Base-by-base conservation (phyloP, 2,888 invertebrate species). In the Embidobia sp. region DNA sequence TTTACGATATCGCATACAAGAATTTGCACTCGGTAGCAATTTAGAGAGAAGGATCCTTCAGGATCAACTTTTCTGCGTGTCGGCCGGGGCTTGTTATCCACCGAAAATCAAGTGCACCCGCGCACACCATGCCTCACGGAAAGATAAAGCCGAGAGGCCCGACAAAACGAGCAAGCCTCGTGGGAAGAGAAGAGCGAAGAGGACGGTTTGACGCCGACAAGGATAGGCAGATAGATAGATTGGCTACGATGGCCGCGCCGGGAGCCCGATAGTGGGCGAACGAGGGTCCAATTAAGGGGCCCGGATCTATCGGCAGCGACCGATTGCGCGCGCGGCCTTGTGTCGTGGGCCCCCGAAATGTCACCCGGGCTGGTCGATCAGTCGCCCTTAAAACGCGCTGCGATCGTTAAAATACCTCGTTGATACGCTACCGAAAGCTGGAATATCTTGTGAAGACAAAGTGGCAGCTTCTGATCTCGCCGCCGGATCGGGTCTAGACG, bases 261-360 rank as follows among this genome's bases (percentile, higher is more conserved):
- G 84, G 79, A 69, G 80, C 78, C 79, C 83, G 85, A 87, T 85
- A 87, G 84, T 82, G 83, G 78, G 78, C 82, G 82, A 86, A 89
- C 88, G 87, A 76, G 84, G 83, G 75, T 81, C 88, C 88, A 87
- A 88, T 88, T 88, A 88, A 89, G 86, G 83, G 80, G 77, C 69
- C 77, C 79, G 63, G 40, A 83, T 85, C 84, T 84, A 84, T 85
- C 83, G 81, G 57, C 73, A 61, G 27, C 64, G 73, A 78, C 66
- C 44, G 78, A 78, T 75, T 80, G 67, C 78, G 72, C 72, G 63
- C 70, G 63, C 70, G 78, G 51, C 59, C 53, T 74, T 78, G 70
- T 44, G 33, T 16, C 79, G 40, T 80, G 40, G 79, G 64, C 3
- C 75, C 82, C 83, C 76, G 85, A 86, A 86, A 84, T 84, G 85